phyloP scores from a whole-genome alignment of 2,113 vertebrate genomes.

The Procapra przewalskii region DNA sequence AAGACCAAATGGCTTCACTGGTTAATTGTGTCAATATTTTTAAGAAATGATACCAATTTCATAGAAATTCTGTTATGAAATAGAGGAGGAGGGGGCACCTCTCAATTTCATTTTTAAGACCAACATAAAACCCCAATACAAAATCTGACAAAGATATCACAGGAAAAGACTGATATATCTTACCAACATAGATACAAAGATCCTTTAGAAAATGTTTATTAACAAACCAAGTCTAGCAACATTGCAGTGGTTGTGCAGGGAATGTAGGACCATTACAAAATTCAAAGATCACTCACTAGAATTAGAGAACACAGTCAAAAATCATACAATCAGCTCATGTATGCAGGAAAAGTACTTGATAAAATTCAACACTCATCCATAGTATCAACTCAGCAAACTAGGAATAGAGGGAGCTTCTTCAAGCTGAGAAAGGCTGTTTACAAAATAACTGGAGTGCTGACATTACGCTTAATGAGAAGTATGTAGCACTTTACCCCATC shows the following conservation, averaged over 20 bases:
- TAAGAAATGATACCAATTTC: background rate
- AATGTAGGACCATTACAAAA: background rate
- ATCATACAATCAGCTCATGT: background rate
- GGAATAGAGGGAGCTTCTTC: background rate
- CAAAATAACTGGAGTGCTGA: background rate
- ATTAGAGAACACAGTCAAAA: background rate
- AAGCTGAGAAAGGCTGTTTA: background rate
- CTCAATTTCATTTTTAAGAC: background rate
- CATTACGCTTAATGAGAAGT: too few species aligned
- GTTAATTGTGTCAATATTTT: background rate
- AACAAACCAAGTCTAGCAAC: background rate
- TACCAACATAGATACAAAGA: background rate
- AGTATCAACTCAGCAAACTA: background rate
- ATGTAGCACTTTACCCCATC: too few species aligned
- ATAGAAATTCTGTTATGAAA: background rate
- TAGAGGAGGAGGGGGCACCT: background rate
- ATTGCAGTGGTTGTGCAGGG: background rate
- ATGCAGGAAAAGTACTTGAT: background rate
- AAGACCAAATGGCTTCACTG: background rate
- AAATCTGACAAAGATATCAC: background rate
- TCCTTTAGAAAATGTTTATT: background rate
- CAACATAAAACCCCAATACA: background rate
- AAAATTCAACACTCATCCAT: background rate
- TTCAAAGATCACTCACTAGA: background rate
- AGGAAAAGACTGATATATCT: background rate